Percentiles rank a stretch among this genome's conserved stretches.
Conservation (phyloP, 2,888 invertebrate species). For the Polyommatus iphigenia region DNA sequence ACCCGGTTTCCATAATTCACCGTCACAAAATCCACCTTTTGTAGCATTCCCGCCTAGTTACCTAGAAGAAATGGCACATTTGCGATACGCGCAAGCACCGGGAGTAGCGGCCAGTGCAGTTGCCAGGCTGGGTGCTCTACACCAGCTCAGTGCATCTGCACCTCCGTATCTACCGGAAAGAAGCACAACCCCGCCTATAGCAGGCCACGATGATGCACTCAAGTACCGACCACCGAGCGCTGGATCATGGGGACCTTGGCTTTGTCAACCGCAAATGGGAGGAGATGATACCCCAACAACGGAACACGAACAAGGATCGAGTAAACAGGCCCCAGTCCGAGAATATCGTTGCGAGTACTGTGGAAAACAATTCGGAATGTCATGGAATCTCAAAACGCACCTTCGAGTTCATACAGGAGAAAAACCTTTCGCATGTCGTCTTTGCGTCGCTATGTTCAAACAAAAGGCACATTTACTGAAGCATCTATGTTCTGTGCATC, state of each 20-base stretch:
- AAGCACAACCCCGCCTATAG: conserved; percentile 81
- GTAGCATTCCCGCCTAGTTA: conserved; percentile 90
- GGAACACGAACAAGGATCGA: conserved; percentile 78
- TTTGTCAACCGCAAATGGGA: conserved; percentile 83
- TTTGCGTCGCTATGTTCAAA: conserved; percentile 95
- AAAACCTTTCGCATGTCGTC: conserved; percentile 92
- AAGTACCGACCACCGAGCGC: conserved; percentile 86
- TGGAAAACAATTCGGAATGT: conserved; percentile 95
- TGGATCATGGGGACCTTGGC: conserved; percentile 85
- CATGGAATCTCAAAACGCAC: conserved; percentile 95
- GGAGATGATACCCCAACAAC: conserved; percentile 70
- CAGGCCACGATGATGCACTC: conserved; percentile 79
- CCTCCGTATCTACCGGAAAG: conserved; percentile 85
- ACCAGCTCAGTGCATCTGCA: conserved; percentile 86
- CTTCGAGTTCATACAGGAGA: conserved; percentile 93
- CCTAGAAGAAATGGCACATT: conserved; percentile 84
- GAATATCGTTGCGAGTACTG: conserved; percentile 94
- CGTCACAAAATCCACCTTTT: conserved; percentile 92
- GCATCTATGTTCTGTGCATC: conserved; percentile 93
- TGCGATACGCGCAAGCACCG: conserved; percentile 82
- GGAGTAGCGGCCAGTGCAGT: conserved; percentile 78
- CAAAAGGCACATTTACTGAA: conserved; percentile 93
- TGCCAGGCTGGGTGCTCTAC: conserved; percentile 73
- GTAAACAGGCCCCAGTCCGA: conserved; percentile 84
- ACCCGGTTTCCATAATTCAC: conserved; percentile 93